Conservation (phyloP, 2,797 vertebrate genomes). For the Buceros bicornis region DNA sequence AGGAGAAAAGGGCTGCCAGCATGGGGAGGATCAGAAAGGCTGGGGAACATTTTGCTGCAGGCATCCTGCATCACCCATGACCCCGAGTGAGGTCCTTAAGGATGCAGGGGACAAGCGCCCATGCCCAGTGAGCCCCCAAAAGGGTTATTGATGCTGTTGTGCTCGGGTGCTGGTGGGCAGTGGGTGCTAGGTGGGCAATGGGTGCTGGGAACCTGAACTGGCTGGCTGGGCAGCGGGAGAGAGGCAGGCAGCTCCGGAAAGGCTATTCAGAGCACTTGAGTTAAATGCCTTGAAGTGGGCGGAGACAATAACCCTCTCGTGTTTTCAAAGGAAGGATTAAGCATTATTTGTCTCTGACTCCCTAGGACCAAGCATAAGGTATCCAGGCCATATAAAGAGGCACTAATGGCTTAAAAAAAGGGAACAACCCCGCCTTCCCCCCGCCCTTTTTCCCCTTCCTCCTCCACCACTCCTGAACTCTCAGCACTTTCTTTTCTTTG, state of each 20-base stretch:
- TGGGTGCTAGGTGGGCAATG: not conserved
- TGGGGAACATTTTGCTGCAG: not conserved
- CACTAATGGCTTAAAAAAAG: not conserved
- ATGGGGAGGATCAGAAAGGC: fast-evolving
- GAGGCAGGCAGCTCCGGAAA: not conserved
- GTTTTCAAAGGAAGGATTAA: constrained; percentile 1
- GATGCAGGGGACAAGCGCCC: fast-evolving
- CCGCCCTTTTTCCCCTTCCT: not conserved
- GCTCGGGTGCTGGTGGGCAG: not conserved
- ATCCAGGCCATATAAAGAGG: not conserved
- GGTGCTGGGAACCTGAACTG: not conserved
- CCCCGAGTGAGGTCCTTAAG: not conserved
- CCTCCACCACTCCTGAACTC: not conserved
- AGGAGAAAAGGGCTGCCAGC: not conserved
- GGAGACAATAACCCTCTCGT: not conserved
- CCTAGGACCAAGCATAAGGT: not conserved
- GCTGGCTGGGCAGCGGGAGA: not conserved
- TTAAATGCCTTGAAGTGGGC: not conserved
- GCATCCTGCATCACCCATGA: fast-evolving
- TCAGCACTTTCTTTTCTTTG: not conserved
- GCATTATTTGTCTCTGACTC: not conserved
- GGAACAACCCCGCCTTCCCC: not conserved
- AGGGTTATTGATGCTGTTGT: fast-evolving
- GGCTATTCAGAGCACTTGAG: not conserved
- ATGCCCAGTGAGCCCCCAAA: fast-evolving